Conservation (phyloP, 2,113 vertebrate genomes). For the Onychorhynchus coronatus region DNA sequence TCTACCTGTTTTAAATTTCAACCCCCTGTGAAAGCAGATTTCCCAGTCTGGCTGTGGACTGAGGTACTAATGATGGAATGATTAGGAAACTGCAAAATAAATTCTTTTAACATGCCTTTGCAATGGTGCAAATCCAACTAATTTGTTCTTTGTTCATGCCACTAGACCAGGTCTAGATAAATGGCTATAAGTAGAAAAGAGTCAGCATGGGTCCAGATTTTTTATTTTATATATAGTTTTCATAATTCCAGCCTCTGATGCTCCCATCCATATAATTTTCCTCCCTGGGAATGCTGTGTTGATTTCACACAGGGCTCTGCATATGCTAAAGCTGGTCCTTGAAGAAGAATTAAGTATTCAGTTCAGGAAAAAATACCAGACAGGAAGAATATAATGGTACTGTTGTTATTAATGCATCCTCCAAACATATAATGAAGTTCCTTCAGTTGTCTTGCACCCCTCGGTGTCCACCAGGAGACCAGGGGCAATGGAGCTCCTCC, state of each 20-base stretch:
- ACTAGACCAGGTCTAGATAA: background rate
- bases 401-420: background rate
- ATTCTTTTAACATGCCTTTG: background rate
- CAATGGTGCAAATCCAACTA: background rate
- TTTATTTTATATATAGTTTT: background rate
- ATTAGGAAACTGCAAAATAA: background rate
- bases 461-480: constrained; percentile 26
- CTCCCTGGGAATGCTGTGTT: background rate
- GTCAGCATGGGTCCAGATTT: background rate
- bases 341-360: constrained; percentile 49
- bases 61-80: background rate
- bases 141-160: background rate
- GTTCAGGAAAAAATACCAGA: background rate
- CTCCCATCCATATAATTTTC: background rate
- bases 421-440: constrained; percentile 22
- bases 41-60: background rate
- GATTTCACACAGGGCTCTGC: constrained; percentile 43
- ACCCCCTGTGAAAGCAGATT: background rate
- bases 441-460: background rate
- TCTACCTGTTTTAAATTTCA: background rate
- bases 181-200: background rate
- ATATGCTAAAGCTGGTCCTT: constrained; percentile 16
- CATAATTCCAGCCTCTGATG: constrained; percentile 6
- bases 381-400: background rate
- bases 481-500: background rate